Evolutionary conservation across 2,797 vertebrate species (phyloP), one percentile per base, ranked within the genome.

Genomic region (Erpetoichthys calabaricus): DNA sequence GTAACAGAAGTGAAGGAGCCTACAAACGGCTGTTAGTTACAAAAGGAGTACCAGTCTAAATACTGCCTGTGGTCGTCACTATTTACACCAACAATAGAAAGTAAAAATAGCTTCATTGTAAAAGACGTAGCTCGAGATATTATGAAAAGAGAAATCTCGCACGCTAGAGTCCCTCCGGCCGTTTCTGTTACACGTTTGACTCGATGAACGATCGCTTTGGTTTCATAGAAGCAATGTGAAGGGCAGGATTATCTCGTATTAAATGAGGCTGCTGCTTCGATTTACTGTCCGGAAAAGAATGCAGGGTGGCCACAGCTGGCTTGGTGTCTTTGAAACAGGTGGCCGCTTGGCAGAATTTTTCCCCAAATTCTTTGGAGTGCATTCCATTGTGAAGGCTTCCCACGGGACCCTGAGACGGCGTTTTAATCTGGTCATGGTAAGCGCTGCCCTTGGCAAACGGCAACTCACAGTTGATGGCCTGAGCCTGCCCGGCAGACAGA

Each of bases 201-300:
- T 99, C 95, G 65, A 99, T 90, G 81, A 97, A 98, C 0, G 94
- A 95, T 65, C 89, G 90, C 90, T 99, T 99, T 94, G 94, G 94
- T 87, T 98, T 98, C 60, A 90, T 78, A 2, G 86, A 70, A 6
- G 85, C 68, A 70, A 84, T 69, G 2, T 89, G 90, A 61, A 88
- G 73, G 65, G 83, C 74, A 53, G 85, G 86, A 66, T 80, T 70
- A 42, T 97, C 95, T 66, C 79, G 81, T 50, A 53, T 55, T 10
- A 78, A 59, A 44, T 77, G 81, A 6, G 90, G 63, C 59, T 78
- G 88, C 41, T 67, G 72, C 62, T 87, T 88, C 52, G 86, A 53
- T 56, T 80, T 75, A 47, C 73, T 70, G 59, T 92, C 91, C 2
- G 82, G 80, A 62, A 86, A 86, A 0, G 80, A 62, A 62, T 86